Base-by-base conservation (phyloP, 2,113 vertebrate species). In the Ciconia stormi region DNA sequence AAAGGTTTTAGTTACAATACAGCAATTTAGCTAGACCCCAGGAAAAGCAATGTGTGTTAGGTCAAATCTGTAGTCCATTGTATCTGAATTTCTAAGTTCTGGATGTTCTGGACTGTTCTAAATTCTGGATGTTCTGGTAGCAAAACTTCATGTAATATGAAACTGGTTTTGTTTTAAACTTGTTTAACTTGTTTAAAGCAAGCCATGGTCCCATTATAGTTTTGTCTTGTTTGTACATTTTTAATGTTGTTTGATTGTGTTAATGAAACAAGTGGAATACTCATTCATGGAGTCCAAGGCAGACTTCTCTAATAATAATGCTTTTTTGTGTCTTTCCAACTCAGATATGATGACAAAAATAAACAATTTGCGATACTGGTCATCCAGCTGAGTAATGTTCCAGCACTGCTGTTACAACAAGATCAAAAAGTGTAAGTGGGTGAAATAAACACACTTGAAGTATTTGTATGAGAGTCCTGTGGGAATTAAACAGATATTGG, bases 301-400 rank as follows among this genome's bases (percentile, higher is more conserved):
- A 89, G 66, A 49, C 36, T 71, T 93, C 44, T 90, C 23, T 77
- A 81, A 79, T 74, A 72, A 29, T 32, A 55, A 59, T 63, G 42
- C 3, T 72, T 93, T 93, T 90, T 91, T 83, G 5, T 87, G 67
- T 96, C 69, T 95, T 96, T 94, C 85, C 67, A 40, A 95, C 97
- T 91, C 95, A 99, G 98, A 87, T 99, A 99, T 20, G 99, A 99
- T 91, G 98, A 98, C 62, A 99, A 98, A 97, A 99, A 98, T 83
- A 98, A 98, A 73, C 99, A 99, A n/a, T 99, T 99, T 98, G 98
- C 98, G 5, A 95, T 99, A 96, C 97, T 98, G 71, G 89, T 99
- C 87, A 98, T 99, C 95, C 99, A 99, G 96, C 98, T 99, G 63
- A 98, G 97, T 95, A 99, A 99, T 96, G 98, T 98, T 87, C 93